These are phyloP conservation scores for Muscicapa adusta DNA, from an alignment of 2,113 vertebrate species.

Conservation along the genomic window DNA sequence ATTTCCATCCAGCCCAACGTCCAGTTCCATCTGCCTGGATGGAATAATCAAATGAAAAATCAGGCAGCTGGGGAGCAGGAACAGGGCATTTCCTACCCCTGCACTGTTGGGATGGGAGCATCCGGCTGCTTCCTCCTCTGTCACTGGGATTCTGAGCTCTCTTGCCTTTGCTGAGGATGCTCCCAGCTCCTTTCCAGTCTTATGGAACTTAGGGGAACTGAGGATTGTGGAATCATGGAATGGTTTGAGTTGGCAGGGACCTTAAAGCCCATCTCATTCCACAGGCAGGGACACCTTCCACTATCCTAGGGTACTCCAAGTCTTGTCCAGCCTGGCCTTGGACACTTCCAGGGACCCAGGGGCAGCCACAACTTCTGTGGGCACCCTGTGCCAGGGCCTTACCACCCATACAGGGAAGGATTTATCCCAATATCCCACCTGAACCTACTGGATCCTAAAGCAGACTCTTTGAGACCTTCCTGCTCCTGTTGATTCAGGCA, in stretches of 20 bases:
- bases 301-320: rapidly evolving
- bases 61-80: not conserved
- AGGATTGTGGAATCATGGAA: not conserved
- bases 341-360: not conserved
- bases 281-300: rapidly evolving
- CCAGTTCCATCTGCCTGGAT: rapidly evolving
- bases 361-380: not conserved
- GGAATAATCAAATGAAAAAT: rapidly evolving
- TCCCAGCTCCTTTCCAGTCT: too few species aligned
- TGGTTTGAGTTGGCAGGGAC: not conserved
- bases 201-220: not conserved
- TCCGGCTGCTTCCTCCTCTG: rapidly evolving
- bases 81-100: not conserved
- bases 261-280: rapidly evolving
- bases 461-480: not conserved
- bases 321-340: not conserved
- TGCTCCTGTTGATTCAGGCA: not conserved
- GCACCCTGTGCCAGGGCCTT: not conserved
- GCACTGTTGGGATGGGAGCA: rapidly evolving
- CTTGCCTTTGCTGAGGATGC: not conserved
- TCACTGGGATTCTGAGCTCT: not conserved
- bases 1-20: not conserved
- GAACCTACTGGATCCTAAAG: not conserved
- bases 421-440: not conserved
- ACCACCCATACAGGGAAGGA: not conserved